Base-by-base conservation (phyloP, 64 coral and sea anemone genomes). In the Orbicella faveolata region DNA sequence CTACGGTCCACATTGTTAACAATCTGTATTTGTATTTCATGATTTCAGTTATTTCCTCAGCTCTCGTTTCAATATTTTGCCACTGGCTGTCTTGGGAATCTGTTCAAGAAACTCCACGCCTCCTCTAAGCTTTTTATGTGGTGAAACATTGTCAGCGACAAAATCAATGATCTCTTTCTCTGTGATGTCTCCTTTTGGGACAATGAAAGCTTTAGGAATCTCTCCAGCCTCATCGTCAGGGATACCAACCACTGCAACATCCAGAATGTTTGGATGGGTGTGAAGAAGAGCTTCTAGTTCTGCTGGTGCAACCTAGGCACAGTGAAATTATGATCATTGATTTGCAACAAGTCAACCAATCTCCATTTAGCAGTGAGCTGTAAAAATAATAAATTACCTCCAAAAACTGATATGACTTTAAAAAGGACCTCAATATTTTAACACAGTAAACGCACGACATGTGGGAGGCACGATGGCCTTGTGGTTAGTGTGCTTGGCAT, bases 61-160 rank as follows among this genome's bases (percentile, higher is more conserved):
- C 44, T 69, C 41, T 55, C 74, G 52, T 74, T 84, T 86, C 35
- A 92, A 44, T 39, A 92, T 86, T 67, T 85, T 92, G 14, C 90
- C 81, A 65, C 73, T 85, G 44, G 83, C 81, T 75, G 82, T 92
- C 63, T 92, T 92, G 20, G 94, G 94, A 25, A 96, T 93, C 65
- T 92, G 75, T 19, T 96, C 87, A 73, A 96, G 69, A 23, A 92
- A 93, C 33, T 92, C 65, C 6, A 96, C 79, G 3, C 94, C 94
- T 44, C 94, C 94, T 36, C 66, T 79, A 15, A 93, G 87, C n/a
- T 96, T 96, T 54, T 96, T 93, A 39, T 89, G 89, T 17, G 94
- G 87, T 18, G 94, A 75, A 5, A 96, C 90, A 2, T 75, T 77
- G 21, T 75, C 19, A 20, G 90, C 81, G 8, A 87, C 73, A 79